Base-by-base conservation (phyloP, 2,888 invertebrate genomes). In the Pachliopta kotzebuea region DNA sequence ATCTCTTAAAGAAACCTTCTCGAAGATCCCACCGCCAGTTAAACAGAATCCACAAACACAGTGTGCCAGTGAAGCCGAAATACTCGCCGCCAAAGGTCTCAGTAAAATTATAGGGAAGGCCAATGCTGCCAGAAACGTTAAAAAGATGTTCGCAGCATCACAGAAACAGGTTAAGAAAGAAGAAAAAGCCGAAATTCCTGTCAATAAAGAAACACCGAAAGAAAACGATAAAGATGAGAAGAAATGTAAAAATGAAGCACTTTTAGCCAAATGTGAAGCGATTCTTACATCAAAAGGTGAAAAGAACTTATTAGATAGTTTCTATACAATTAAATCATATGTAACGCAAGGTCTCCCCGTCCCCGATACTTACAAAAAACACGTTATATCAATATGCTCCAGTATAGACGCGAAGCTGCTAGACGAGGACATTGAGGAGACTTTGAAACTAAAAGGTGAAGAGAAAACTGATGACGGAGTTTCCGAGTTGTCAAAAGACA, bases 81-180 rank as follows among this genome's bases (percentile, higher is more conserved):
- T 91, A 0, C 49, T 92, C 59, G 92, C 87, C 0, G 92, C 88
- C 0, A 91, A 85, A 69, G 90, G 90, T 0, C 72, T 92, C 0
- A 89, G 90, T 62, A 92, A 90, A 67, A 87, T 92, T 0, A 91
- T 92, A 50, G 85, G 83, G 0, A 86, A 88, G 69, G 81, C 86
- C 0, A 89, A 82, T 53, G 56, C 65, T 74, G 0, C 83, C 74
- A 66, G 69, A 29, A 68, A 66, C 1, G 68, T 70, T 0, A 72
- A 76, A 59, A 76, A 72, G 42, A 56, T 69, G 0, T 69, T 66
- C 24, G 50, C 57, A 6, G 70, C 71, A 65, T 62, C 68, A 20
- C 72, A 75, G 0, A 81, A 82, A 70, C 69, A 74, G 0, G 68
- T 67, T 0, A 74, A 75, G 55, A 78, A 76, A 20, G 77, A 76